Conservation (phyloP, 2,888 invertebrate genomes). For the Acleris holmiana region DNA sequence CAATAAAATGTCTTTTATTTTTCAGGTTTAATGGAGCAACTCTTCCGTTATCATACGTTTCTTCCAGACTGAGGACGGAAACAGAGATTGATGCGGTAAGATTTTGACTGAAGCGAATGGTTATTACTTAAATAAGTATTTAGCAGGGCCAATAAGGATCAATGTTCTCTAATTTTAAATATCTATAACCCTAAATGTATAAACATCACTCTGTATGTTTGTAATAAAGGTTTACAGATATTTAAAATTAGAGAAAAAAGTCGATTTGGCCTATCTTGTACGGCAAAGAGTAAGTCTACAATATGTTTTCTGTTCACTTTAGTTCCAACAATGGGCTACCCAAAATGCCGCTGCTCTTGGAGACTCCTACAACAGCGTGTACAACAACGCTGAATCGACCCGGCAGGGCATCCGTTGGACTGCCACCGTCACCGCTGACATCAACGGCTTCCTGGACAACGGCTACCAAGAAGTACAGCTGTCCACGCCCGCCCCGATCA, state of each 20-base stretch:
- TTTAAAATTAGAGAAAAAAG: too few species aligned
- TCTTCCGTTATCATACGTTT: constrained; percentile 61
- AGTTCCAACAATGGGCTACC: constrained; percentile 69
- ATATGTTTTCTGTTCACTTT: constrained; percentile 38
- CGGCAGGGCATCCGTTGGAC: constrained; percentile 57
- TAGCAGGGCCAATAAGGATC: too few species aligned
- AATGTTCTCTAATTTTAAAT: too few species aligned
- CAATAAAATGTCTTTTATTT: constrained; percentile 9
- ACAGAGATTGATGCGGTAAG: constrained; percentile 57
- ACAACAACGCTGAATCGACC: constrained; percentile 47
- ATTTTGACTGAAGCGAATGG: too few species aligned
- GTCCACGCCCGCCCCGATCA: constrained; percentile 38
- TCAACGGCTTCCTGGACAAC: constrained; percentile 54
- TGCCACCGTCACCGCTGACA: constrained; percentile 47
- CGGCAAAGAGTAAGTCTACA: neutral
- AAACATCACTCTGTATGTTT: too few species aligned
- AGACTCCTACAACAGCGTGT: constrained; percentile 45
- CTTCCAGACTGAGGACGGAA: constrained; percentile 60
- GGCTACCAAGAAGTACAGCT: constrained; percentile 45
- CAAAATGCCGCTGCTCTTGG: constrained; percentile 48
- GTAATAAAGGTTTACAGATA: too few species aligned
- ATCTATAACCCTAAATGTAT: too few species aligned
- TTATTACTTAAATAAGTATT: too few species aligned
- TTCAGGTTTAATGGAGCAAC: constrained; percentile 56
- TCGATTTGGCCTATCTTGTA: too few species aligned